phyloP scores from a whole-genome alignment of 1,140 invertebrate species.

The Diabrotica virgifera region DNA sequence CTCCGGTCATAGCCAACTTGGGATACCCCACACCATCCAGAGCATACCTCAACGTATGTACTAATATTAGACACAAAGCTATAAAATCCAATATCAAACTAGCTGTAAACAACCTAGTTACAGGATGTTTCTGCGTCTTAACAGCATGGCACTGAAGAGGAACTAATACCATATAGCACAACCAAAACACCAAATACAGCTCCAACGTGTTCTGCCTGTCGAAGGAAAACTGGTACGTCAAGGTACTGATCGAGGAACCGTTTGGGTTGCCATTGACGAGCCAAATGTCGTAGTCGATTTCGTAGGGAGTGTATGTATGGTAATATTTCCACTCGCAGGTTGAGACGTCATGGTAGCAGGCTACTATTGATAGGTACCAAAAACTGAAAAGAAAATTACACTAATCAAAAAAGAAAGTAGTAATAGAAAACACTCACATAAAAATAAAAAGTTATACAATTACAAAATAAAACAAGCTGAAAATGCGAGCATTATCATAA shows the following conservation, averaged over 20 bases:
- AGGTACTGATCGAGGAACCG: constrained; percentile 73
- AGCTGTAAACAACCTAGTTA: constrained; percentile 87
- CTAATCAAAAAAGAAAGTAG: not conserved
- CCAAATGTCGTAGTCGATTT: constrained; percentile 89
- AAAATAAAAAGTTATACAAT: too few relatives aligned
- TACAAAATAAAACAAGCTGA: too few relatives aligned
- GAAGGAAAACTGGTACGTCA: constrained; percentile 95
- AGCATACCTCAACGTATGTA: constrained; percentile 88
- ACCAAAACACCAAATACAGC: constrained; percentile 85
- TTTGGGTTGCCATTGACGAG: constrained; percentile 95
- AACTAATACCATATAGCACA: constrained; percentile 82
- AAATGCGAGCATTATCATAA: too few relatives aligned
- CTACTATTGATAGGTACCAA: constrained; percentile 93
- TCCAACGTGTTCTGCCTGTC: constrained; percentile 92
- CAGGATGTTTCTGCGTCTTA: constrained; percentile 80
- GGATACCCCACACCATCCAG: constrained; percentile 83
- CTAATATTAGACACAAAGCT: constrained; percentile 79
- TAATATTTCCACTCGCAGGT: constrained; percentile 83
- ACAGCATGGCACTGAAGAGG: constrained; percentile 87
- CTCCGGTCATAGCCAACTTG: constrained; percentile 77
- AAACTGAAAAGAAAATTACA: constrained; percentile 62
- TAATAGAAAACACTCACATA: too few relatives aligned
- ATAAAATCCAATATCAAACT: constrained; percentile 83
- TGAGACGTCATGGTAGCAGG: constrained; percentile 78
- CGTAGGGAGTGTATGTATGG: constrained; percentile 46